These are phyloP conservation scores for Meliscaeva auricollis DNA, from an alignment of 2,888 invertebrate genomes.

Conservation along the genomic window DNA sequence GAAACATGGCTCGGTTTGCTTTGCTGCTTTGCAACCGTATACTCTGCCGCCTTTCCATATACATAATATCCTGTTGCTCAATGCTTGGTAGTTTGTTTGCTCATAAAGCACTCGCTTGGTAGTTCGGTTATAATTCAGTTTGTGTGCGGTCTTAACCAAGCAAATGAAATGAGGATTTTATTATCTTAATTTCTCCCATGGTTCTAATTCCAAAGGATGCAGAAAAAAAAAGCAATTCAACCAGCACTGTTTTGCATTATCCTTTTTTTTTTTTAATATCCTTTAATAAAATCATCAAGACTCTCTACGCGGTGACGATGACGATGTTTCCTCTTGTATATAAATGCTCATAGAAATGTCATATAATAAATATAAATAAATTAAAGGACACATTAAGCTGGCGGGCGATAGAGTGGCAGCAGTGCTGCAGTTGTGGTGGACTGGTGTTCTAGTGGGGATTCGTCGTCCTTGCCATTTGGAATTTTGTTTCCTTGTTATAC, in stretches of 20 bases:
- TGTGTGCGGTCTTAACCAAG: conserved; percentile 66
- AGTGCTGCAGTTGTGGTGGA: background rate
- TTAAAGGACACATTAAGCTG: conserved; percentile 74
- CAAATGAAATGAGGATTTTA: conserved; percentile 75
- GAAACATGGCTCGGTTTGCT: background rate
- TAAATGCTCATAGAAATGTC: conserved; percentile 38
- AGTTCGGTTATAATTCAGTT: conserved; percentile 70
- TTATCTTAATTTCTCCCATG: conserved; percentile 73
- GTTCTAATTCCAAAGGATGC: conserved; percentile 60
- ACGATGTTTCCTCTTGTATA: conserved; percentile 24
- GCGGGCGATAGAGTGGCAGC: background rate
- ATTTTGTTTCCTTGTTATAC: conserved; percentile 67
- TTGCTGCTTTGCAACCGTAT: background rate
- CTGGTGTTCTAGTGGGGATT: background rate
- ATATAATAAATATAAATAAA: conserved; percentile 73
- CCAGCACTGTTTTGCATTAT: conserved; percentile 45
- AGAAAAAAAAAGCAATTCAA: conserved; percentile 11
- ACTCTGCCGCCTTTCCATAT: background rate
- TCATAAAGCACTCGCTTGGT: conserved; percentile 64
- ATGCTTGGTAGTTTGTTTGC: conserved; percentile 47
- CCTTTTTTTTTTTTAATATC: conserved; percentile 29
- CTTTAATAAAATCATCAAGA: conserved; percentile 47
- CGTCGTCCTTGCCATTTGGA: conserved; percentile 60
- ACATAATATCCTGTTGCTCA: conserved; percentile 31
- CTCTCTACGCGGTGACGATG: background rate